Base-by-base conservation (phyloP, 2,797 vertebrate genomes). In the Poeciliopsis infans region DNA sequence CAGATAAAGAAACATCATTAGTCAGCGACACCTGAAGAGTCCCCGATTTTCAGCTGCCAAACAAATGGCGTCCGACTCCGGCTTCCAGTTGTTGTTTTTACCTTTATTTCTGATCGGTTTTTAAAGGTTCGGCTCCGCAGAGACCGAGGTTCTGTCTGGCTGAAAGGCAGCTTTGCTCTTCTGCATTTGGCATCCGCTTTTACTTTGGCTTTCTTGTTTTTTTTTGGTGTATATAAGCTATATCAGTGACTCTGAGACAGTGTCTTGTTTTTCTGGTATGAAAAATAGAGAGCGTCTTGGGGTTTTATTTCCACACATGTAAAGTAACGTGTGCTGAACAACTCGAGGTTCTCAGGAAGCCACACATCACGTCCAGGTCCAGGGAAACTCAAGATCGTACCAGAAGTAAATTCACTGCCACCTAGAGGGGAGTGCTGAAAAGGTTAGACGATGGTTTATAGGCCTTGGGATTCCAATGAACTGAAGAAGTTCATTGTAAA, bases 1-100 rank as follows among this genome's bases (percentile, higher is more conserved):
- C 75, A 88, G 90, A 93, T 87, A 91, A 89, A 93, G 91, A 85
- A 83, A 85, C 85, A 76, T 68, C 89, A 86, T 91, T 93, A 92
- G 90, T 93, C 93, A 90, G 89, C 90, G 86, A 79, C 85, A 87
- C 87, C 90, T 89, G 86, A 91, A 59, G 73, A 89, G 89, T 83
- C 83, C 76, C 76, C 78, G 91, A 88, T 84, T 70, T 70, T 70
- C 41, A 70, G n/a, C 41, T 79, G 83, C 86, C 90, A 90, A 87
- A 87, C 51, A 20, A 76, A 77, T 81, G 83, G 25, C 36, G 15
- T 87, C 84, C 81, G 59, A 84, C 80, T 92, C 80, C 71, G 77
- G 49, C 43, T 76, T 46, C 39, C 78, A 68, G 55, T 78, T 79
- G 74, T 77, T 53, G 7, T 10, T 70, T 33, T 41, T 70, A 72